Base-by-base conservation (phyloP, 2,113 vertebrate species). In the Trogon melanurus region DNA sequence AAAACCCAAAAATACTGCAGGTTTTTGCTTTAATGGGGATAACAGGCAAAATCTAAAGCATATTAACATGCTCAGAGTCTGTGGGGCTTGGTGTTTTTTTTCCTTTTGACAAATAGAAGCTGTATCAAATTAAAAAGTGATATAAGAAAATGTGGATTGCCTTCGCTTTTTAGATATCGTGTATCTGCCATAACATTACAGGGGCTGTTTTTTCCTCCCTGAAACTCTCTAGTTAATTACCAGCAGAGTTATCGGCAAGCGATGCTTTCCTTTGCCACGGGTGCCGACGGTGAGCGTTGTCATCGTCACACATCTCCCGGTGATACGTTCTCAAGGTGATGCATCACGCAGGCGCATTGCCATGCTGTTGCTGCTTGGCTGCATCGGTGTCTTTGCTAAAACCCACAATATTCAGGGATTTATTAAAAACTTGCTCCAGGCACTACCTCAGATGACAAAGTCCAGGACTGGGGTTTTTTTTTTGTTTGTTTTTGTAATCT, bases 371-470 rank as follows among this genome's bases (percentile, higher is more conserved):
- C 64, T 93, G 62, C 73, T 73, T 57, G 78, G 25, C 86, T 92
- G 0, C 29, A 47, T 74, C 82, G 41, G 32, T 9, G 26, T 50
- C 85, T 89, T 61, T 11, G 22, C 66, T 54, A 79, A 87, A 82
- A 7, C 10, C 20, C 73, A 65, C 53, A 76, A 19, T 25, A 62
- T 44, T 81, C 62, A 41, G 29, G 41, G 54, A 32, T 91, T 93
- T 95, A 36, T 36, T 79, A 73, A 93, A 89, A 85, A 10, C 19
- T 79, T 73, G 76, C 95, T 91, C 22, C 23, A 58, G 88, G 94
- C 58, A 4, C 58, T 65, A 14, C 20, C 56, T 94, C 17, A 13
- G 62, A 66, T 79, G 67, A 66, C 41, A 56, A 80, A 75, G 27
- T 73, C 66, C 0, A 0, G 13, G 64, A 80, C 18, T 9, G 13